Percentiles rank a stretch among this genome's conserved stretches.
phyloP scores from a whole-genome alignment of 2,797 vertebrate genomes.

The Lithobates pipiens region DNA sequence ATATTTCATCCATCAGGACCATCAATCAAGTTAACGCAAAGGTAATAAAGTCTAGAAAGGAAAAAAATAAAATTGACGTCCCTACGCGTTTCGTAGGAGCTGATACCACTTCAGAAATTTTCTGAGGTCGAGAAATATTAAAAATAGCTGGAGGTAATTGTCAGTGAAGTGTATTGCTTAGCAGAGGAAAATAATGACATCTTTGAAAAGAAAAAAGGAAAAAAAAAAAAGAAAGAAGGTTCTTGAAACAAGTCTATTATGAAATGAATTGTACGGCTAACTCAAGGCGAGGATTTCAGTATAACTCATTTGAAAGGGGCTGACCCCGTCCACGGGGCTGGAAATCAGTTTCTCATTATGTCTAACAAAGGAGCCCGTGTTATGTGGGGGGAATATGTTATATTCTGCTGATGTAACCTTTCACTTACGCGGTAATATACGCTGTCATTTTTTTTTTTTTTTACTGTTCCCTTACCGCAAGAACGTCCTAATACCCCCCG shows the following conservation, averaged over 20 bases:
- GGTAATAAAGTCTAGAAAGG: background rate
- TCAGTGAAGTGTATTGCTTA: background rate
- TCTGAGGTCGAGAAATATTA: background rate
- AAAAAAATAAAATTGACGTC: background rate
- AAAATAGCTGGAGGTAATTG: constrained; percentile 1
- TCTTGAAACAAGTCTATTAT: background rate
- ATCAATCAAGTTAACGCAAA: background rate
- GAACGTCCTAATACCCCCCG: no score
- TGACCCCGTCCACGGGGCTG: background rate
- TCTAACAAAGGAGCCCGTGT: background rate
- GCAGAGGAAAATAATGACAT: background rate
- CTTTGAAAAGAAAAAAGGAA: background rate
- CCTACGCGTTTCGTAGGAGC: background rate
- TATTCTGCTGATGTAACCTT: no score
- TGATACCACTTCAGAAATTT: background rate
- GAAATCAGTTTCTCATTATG: background rate
- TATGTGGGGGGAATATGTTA: background rate
- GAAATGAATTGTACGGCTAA: background rate
- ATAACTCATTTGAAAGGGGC: background rate
- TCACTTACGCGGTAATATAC: no score
- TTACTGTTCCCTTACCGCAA: no score
- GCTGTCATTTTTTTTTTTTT: no score
- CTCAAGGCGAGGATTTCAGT: background rate
- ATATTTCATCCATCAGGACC: constrained; percentile 3
- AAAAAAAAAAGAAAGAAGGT: background rate